Evolutionary conservation across 2,797 vertebrate species (phyloP), one percentile per base, ranked within the genome.

Genomic region (Chaunax sp.): DNA sequence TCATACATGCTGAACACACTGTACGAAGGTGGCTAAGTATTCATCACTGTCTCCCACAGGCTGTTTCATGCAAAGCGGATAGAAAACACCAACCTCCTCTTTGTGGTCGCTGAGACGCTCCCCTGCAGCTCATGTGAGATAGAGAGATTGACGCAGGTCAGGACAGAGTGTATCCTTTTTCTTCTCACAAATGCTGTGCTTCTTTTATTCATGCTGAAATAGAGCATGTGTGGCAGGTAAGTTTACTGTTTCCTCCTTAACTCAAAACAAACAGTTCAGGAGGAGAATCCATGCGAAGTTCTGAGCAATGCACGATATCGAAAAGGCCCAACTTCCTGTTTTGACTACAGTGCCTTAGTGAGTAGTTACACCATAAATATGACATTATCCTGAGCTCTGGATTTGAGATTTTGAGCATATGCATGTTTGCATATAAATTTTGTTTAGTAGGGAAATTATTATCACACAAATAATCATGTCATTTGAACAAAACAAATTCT

Each of bases 41-140:
- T 54, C 62, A 50, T 72, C 49, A 67, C 40, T 78, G 56, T 84
- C 65, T 82, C 22, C 60, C 13, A 13, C 13, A 99, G 98, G 89
- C 92, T 98, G 56, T 98, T 98, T 83, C 96, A 98, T 0, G 96
- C 97, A 0, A 97, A 97, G 90, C 93, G 95, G 69, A 93, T 99
- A 79, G 94, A 95, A 75, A 96, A 95, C 92, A 98, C 97, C 82
- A 99, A 99, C 87, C 93, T 99, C 60, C 94, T 99, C 19, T 98
- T 99, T 4, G 97, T 99, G 88, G 97, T 99, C 23, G 97, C 98
- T 0, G 97, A 99, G 91, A 99, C 97, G 46, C 91, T 97, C n/a
- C 93, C 97, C 64, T 99, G 98, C 89, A 97, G 94, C 87, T 96
- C 96, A 68, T 99, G 97, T n/a, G 96, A 98, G 90, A 96, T 96